Evolutionary conservation across 2,888 invertebrate genomes (phyloP).

Genomic region (Callimorpha dominula): DNA sequence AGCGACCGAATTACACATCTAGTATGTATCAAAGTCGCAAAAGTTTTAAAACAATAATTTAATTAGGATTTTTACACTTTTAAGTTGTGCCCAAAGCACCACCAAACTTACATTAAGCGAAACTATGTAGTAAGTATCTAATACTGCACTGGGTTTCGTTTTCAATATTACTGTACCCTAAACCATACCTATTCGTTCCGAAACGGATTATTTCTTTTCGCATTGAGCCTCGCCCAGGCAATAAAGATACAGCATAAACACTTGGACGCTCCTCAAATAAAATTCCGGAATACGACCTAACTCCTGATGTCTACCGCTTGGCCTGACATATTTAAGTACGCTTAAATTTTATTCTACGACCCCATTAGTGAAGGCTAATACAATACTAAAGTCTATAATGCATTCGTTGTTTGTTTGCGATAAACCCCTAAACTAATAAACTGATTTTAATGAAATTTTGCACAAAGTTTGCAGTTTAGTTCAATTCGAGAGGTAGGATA

Average conservation of each 20-base stretch:
- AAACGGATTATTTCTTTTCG: conserved; percentile 34
- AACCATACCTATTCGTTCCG: conserved; percentile 22
- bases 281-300: conserved; percentile 15
- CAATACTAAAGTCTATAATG: too few relatives aligned
- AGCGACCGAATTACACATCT: too few relatives aligned
- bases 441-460: too few relatives aligned
- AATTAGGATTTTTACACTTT: too few relatives aligned
- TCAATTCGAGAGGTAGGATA: too few relatives aligned
- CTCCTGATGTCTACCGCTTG: background rate
- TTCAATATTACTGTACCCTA: conserved; percentile 9
- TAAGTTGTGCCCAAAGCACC: too few relatives aligned
- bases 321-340: background rate
- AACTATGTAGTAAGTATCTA: background rate
- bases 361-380: background rate
- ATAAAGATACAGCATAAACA: conserved; percentile 41
- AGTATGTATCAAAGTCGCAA: too few relatives aligned
- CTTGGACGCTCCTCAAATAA: conserved; percentile 24
- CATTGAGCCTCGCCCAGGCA: conserved; percentile 30
- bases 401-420: too few relatives aligned
- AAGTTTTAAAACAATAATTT: too few relatives aligned
- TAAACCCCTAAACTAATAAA: too few relatives aligned
- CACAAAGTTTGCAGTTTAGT: too few relatives aligned
- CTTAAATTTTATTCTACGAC: conserved; percentile 4
- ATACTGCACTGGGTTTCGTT: background rate
- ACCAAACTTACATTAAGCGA: background rate